A percentile compares a stretch with the other conserved stretches of the same genome.
These are phyloP conservation scores for Lamellibrachia luymesi DNA, from an alignment of 1,140 invertebrate genomes.

Conservation along the genomic window DNA sequence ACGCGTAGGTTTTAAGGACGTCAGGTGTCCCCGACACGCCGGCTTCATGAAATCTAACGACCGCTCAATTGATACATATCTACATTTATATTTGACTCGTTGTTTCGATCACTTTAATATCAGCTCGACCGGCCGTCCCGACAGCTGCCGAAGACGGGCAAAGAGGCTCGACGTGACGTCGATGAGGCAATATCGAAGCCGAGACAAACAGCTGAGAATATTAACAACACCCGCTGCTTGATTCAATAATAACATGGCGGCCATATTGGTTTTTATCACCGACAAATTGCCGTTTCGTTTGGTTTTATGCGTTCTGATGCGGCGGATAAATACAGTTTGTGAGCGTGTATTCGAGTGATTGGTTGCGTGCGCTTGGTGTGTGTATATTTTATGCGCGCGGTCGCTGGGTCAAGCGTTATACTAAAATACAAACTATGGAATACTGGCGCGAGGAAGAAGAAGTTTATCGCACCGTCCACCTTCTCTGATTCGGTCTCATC, in stretches of 20 bases:
- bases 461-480: too few relatives aligned
- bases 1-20: background rate
- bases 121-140: background rate
- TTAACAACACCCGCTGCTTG: background rate
- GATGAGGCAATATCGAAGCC: background rate
- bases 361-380: background rate
- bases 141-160: background rate
- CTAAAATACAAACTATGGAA: too few relatives aligned
- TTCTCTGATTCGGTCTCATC: too few relatives aligned
- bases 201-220: background rate
- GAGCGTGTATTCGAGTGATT: background rate
- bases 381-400: background rate
- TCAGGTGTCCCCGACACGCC: background rate
- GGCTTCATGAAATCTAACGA: background rate
- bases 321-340: background rate
- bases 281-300: background rate
- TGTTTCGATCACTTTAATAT: conserved; percentile 1
- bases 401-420: too few relatives aligned
- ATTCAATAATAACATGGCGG: background rate
- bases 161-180: background rate
- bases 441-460: too few relatives aligned
- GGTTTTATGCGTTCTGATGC: background rate
- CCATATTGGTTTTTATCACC: background rate
- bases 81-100: background rate
- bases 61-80: background rate